phyloP scores from a whole-genome alignment of 2,888 invertebrate species.

The Nysson spinosus region DNA sequence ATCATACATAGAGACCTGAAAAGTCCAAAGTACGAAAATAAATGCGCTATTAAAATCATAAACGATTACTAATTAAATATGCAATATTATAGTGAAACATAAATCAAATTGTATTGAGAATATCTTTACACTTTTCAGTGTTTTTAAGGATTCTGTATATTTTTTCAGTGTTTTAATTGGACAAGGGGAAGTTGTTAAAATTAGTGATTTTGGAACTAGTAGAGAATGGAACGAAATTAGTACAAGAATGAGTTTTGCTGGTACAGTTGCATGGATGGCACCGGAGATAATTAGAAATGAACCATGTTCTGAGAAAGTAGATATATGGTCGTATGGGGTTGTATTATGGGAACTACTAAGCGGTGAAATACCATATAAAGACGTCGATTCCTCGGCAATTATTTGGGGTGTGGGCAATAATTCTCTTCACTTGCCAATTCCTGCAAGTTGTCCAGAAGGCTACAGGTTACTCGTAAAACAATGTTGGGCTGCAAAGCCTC shows the following conservation, averaged over 20 bases:
- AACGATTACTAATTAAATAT: too few species aligned
- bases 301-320: constrained; percentile 97
- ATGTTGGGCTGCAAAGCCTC: constrained; percentile 94
- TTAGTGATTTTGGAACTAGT: constrained; percentile 98
- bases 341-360: constrained; percentile 99
- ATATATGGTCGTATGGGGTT: constrained; percentile 99
- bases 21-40: constrained; percentile 94
- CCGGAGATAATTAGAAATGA: constrained; percentile 98
- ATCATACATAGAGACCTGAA: constrained; percentile 99
- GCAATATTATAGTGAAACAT: too few species aligned
- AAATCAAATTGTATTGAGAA: too few species aligned
- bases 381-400: constrained; percentile 96
- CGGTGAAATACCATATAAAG: constrained; percentile 94
- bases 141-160: not conserved
- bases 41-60: not conserved
- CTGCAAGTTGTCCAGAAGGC: constrained; percentile 92
- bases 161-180: constrained; percentile 88
- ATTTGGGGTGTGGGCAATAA: constrained; percentile 99
- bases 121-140: not conserved
- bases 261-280: constrained; percentile 99
- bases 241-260: constrained; percentile 98
- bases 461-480: constrained; percentile 92
- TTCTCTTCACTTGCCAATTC: constrained; percentile 94
- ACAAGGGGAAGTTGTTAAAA: constrained; percentile 90
- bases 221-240: constrained; percentile 96